Evolutionary conservation across 2,888 invertebrate species (phyloP).

Genomic region (Capitulum mitella): DNA sequence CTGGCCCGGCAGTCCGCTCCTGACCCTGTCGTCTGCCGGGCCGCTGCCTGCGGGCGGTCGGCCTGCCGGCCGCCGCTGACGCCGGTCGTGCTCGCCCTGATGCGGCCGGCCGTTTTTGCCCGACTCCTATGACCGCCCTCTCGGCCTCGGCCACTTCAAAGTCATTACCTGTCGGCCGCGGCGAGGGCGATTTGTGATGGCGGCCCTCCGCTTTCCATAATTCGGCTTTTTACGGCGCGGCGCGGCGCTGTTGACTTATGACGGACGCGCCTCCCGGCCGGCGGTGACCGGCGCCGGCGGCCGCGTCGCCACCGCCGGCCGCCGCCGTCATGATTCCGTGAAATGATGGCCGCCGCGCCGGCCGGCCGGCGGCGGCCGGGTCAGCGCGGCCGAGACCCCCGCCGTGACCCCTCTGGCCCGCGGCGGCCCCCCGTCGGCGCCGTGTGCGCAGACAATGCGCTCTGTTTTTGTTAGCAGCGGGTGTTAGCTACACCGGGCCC

Average conservation of each 20-base stretch:
- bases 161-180: conserved; percentile 23
- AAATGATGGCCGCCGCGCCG: not conserved
- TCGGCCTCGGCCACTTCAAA: conserved; percentile 19
- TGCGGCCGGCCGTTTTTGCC: conserved; percentile 1
- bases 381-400: not conserved
- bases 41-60: not conserved
- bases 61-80: not conserved
- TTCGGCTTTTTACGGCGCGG: conserved; percentile 18
- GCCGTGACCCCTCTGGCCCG: not conserved
- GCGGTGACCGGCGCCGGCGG: not conserved
- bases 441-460: conserved; percentile 8
- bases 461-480: conserved; percentile 20
- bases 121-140: not conserved
- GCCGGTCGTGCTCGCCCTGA: not conserved
- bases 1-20: not conserved
- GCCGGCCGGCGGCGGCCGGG: not conserved
- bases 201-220: conserved; percentile 19
- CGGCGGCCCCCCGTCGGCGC: conserved; percentile 5
- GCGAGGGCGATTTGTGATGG: conserved; percentile 14
- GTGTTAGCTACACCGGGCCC: not conserved
- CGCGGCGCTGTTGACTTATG: conserved; percentile 15
- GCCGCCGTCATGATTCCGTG: not conserved
- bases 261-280: not conserved
- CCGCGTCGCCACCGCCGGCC: not conserved
- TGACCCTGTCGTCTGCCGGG: not conserved